These are phyloP conservation scores for Peromyscus aztecus DNA, from an alignment of 2,797 vertebrate species.

Conservation along the genomic window DNA sequence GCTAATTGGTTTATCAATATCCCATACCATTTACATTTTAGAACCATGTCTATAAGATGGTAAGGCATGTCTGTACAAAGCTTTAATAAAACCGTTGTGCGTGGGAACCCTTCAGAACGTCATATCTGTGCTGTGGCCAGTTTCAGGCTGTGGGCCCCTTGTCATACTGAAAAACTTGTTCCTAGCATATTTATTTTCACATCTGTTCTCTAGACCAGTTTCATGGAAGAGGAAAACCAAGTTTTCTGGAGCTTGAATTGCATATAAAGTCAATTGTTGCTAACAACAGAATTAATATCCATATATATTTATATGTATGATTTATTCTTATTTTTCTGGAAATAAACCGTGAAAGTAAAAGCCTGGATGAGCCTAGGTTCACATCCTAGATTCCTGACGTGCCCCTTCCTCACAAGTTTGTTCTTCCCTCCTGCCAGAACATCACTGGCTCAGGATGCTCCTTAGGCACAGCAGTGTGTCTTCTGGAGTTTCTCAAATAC, in stretches of 20 bases:
- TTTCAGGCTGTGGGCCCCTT: constrained; percentile 79
- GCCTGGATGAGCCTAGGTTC: background rate
- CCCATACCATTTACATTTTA: constrained; percentile 91
- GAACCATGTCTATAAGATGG: constrained; percentile 89
- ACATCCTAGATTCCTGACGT: background rate
- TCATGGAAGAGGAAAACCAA: constrained; percentile 71
- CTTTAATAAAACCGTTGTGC: constrained; percentile 84
- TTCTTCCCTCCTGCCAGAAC: background rate
- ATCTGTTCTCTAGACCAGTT: constrained; percentile 66
- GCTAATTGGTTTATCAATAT: constrained; percentile 94
- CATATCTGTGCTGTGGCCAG: constrained; percentile 75
- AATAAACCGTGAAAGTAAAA: constrained; percentile 37
- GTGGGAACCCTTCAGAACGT: constrained; percentile 71
- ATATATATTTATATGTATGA: constrained; percentile 15
- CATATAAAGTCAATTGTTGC: constrained; percentile 69
- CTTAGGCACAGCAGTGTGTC: background rate
- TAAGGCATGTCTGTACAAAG: constrained; percentile 86
- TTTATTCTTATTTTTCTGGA: constrained; percentile 45
- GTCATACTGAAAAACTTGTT: constrained; percentile 77
- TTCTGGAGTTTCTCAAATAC: constrained; percentile 10
- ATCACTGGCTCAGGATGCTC: background rate
- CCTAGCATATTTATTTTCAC: constrained; percentile 71
- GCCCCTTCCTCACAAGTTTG: background rate
- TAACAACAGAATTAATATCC: constrained; percentile 61
- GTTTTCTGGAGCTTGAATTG: constrained; percentile 63